phyloP scores from a whole-genome alignment of 2,888 invertebrate genomes.

The Ferrisia virgata region DNA sequence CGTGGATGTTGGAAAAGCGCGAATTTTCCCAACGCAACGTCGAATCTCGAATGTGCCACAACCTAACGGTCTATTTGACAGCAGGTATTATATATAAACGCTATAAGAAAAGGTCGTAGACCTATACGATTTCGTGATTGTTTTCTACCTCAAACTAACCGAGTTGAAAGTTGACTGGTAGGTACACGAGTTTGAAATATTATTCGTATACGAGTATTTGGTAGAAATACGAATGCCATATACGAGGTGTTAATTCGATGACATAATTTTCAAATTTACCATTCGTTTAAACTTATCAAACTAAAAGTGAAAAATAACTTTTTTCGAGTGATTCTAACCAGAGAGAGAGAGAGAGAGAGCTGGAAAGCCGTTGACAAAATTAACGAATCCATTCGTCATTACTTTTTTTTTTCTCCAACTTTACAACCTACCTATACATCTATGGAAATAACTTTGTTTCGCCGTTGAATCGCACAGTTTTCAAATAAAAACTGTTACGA shows the following conservation, averaged over 20 bases:
- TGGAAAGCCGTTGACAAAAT: not conserved
- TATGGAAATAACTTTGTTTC: no score
- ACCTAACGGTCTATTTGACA: not conserved
- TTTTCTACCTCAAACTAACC: not conserved
- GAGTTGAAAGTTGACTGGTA: not conserved
- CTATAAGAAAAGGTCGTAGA: not conserved
- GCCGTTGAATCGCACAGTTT: no score
- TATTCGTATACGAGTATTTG: no score
- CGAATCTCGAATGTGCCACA: not conserved
- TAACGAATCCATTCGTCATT: not conserved
- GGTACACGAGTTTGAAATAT: not conserved
- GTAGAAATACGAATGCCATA: no score
- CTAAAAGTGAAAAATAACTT: not conserved
- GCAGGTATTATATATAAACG: not conserved
- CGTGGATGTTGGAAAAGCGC: no score
- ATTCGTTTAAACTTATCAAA: not conserved
- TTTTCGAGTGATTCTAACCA: not conserved
- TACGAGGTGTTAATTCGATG: not conserved
- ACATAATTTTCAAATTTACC: not conserved
- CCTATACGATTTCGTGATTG: not conserved
- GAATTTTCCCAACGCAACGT: not conserved
- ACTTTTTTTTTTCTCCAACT: not conserved
- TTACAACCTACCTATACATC: no score
- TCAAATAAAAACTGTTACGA: no score
- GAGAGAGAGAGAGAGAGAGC: no score